Evolutionary conservation across 1,140 invertebrate species (phyloP).

Genomic region (Hyles euphorbiae): DNA sequence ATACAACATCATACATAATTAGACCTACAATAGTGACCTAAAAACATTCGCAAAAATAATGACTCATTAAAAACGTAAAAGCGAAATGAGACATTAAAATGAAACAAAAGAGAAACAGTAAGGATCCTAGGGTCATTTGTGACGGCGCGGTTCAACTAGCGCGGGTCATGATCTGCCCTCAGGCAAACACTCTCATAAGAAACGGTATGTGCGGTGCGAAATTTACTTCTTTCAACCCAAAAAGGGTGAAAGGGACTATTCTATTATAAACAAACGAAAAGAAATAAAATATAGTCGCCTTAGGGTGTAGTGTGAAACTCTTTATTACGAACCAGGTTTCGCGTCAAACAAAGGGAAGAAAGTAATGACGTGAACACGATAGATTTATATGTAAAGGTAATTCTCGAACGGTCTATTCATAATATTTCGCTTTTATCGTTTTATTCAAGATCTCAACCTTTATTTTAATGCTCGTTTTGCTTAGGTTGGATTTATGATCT

Average conservation of each 20-base stretch:
- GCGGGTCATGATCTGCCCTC: conserved; percentile 18
- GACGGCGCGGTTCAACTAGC: neutral
- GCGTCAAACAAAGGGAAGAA: too few relatives aligned
- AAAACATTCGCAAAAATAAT: neutral
- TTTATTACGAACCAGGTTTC: too few relatives aligned
- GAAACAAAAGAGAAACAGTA: neutral
- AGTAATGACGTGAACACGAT: too few relatives aligned
- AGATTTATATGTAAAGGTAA: too few relatives aligned
- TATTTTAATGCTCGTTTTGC: too few relatives aligned
- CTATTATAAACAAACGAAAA: conserved; percentile 6
- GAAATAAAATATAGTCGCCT: conserved; percentile 2
- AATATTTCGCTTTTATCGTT: too few relatives aligned
- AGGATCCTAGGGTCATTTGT: conserved; percentile 3
- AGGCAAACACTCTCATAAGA: conserved; percentile 13
- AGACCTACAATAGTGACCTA: too few relatives aligned
- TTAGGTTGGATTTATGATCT: too few relatives aligned
- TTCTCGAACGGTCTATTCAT: too few relatives aligned
- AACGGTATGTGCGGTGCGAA: conserved; percentile 11
- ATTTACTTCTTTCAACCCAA: conserved; percentile 1
- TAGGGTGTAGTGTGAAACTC: too few relatives aligned
- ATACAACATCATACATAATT: too few relatives aligned
- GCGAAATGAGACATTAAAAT: neutral
- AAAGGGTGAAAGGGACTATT: conserved; percentile 4
- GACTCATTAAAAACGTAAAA: neutral
- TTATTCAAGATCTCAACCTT: too few relatives aligned